These are phyloP conservation scores for Eptatretus burgeri DNA, from an alignment of 2,113 vertebrate genomes.

Conservation along the genomic window DNA sequence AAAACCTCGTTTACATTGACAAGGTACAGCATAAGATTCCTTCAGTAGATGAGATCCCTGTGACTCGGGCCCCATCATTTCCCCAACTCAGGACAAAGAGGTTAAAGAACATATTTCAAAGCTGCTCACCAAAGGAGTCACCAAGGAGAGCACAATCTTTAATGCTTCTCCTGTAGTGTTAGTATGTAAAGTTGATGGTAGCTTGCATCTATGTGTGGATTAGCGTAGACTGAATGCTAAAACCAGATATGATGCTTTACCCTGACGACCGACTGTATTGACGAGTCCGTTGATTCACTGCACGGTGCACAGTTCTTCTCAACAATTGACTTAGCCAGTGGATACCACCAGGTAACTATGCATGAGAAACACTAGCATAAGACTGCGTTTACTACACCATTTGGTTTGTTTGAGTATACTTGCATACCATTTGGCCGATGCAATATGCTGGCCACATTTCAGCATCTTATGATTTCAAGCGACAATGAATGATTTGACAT, in stretches of 20 bases:
- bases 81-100: not conserved
- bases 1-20: not conserved
- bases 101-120: no score
- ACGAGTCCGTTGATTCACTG: not conserved
- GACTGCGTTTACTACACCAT: not conserved
- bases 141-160: not conserved
- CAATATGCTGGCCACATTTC: not conserved
- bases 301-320: not conserved
- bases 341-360: no score
- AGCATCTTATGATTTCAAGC: no score
- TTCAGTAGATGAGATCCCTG: not conserved
- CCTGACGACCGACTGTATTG: not conserved
- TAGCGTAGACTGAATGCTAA: not conserved
- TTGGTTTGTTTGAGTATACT: not conserved
- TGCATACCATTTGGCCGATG: not conserved
- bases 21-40: not conserved
- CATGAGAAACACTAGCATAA: not conserved
- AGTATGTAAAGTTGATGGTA: not conserved
- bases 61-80: not conserved
- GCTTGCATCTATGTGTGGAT: not conserved
- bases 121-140: not conserved
- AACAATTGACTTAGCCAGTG: not conserved
- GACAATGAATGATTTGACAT: no score
- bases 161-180: not conserved
- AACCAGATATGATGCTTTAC: not conserved